These are phyloP conservation scores for Brachyrhaphis roseni DNA, from an alignment of 2,797 vertebrate genomes.

Conservation along the genomic window DNA sequence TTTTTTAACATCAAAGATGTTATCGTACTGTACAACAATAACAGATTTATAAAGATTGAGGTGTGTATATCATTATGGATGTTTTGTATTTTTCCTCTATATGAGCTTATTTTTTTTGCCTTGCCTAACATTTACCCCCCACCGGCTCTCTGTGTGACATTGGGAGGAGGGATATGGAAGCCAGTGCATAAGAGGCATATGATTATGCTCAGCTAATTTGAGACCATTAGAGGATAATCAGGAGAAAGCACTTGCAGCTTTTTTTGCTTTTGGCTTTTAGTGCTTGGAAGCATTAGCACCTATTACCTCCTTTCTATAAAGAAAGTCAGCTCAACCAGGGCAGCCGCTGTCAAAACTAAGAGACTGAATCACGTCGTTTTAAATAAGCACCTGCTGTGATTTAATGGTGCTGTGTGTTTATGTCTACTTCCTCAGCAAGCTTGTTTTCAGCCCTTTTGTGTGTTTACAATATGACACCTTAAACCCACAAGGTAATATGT, in stretches of 20 bases:
- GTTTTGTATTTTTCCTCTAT: slow-evolving; percentile 30
- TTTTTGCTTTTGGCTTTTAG: slow-evolving; percentile 61
- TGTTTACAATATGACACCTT: slow-evolving; percentile 10
- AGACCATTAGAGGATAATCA: slow-evolving; percentile 74
- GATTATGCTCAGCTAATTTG: slow-evolving; percentile 72
- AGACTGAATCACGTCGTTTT: slow-evolving; percentile 14
- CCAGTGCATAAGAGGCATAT: slow-evolving; percentile 43
- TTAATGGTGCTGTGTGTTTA: slow-evolving; percentile 10
- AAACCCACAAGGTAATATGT: slow-evolving; percentile 25
- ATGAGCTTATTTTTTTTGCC: slow-evolving; percentile 19
- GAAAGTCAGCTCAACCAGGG: slow-evolving; percentile 51
- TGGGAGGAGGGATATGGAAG: slow-evolving; percentile 55
- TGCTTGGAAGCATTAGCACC: slow-evolving; percentile 55
- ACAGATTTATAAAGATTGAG: slow-evolving; percentile 26
- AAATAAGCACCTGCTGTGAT: slow-evolving; percentile 25
- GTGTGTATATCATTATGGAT: slow-evolving; percentile 14
- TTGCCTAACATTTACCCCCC: slow-evolving; percentile 48
- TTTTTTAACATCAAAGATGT: slow-evolving; percentile 16
- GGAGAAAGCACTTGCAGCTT: slow-evolving; percentile 56
- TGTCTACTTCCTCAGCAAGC: neutral
- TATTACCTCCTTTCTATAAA: slow-evolving; percentile 66
- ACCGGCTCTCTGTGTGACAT: slow-evolving; percentile 56
- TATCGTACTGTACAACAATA: slow-evolving; percentile 14
- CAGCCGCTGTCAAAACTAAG: slow-evolving; percentile 16
- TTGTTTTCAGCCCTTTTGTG: slow-evolving; percentile 3